These are phyloP conservation scores for Diacarnus erythraeanus DNA, from an alignment of 37 sponge, comb jelly and placozoan species.

Conservation along the genomic window DNA sequence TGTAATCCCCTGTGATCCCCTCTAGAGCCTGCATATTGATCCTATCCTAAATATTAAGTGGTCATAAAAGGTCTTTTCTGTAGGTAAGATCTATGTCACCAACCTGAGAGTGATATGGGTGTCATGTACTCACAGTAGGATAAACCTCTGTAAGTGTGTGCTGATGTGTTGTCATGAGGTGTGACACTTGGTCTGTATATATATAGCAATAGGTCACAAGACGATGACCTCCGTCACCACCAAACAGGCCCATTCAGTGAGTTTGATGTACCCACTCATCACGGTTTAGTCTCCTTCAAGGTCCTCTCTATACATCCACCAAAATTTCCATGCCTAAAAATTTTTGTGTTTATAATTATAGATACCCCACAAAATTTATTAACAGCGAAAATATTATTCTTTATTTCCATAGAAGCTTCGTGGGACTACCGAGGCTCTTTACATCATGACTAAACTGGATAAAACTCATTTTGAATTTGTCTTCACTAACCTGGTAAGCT, in stretches of 20 bases:
- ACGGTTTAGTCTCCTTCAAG: no score
- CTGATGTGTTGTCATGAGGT: no score
- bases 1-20: no score
- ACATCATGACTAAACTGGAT: conserved; percentile 75
- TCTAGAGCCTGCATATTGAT: no score
- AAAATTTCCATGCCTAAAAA: no score
- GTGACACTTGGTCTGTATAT: not conserved
- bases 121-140: conserved; percentile 39
- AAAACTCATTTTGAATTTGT: conserved; percentile 91
- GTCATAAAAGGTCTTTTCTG: no score
- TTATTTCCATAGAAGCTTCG: conserved; percentile 49
- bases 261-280: no score
- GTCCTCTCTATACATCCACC: no score
- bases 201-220: conserved; percentile 90
- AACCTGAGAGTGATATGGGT: conserved; percentile 93
- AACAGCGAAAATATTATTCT: no score
- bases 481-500: conserved; percentile 87
- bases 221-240: conserved; percentile 59
- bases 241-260: conserved; percentile 63
- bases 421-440: conserved; percentile 80
- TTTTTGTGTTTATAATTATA: not conserved
- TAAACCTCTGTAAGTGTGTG: conserved; percentile 91
- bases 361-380: no score
- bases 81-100: conserved; percentile 79
- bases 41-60: no score